Evolutionary conservation across 2,797 vertebrate species (phyloP).

Genomic region (Gadopsis bispinosus): DNA sequence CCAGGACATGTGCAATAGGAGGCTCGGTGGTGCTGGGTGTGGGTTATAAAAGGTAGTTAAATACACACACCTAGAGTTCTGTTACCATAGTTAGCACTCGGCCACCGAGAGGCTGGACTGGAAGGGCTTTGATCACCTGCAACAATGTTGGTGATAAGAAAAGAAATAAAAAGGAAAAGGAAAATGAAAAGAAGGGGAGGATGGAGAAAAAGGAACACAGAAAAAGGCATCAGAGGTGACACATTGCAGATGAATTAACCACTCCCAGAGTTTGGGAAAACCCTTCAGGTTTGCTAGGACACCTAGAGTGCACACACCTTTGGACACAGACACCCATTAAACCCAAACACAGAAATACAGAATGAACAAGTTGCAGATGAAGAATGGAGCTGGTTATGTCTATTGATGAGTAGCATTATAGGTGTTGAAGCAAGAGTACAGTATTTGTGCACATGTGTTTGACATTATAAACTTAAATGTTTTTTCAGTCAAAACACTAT

Average conservation of each 20-base stretch:
- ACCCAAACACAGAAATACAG: constrained; percentile 20
- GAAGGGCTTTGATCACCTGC: constrained; percentile 88
- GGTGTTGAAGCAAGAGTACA: constrained; percentile 7
- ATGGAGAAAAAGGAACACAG: constrained; percentile 59
- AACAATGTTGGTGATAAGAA: constrained; percentile 70
- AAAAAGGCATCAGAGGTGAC: constrained; percentile 77
- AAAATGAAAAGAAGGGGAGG: constrained; percentile 46
- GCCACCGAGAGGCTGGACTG: constrained; percentile 87
- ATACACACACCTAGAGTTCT: constrained; percentile 82
- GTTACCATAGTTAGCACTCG: constrained; percentile 88
- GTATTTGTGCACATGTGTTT: not conserved
- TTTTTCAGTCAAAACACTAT: not conserved
- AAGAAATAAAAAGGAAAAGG: too few species aligned
- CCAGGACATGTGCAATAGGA: constrained; percentile 59
- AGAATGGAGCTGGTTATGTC: constrained; percentile 20
- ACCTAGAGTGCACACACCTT: constrained; percentile 6
- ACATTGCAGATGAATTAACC: constrained; percentile 70
- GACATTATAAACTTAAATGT: not conserved
- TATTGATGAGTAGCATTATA: constrained; percentile 13
- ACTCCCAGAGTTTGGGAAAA: constrained; percentile 61
- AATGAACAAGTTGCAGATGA: constrained; percentile 18
- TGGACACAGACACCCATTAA: constrained; percentile 5
- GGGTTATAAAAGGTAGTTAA: constrained; percentile 56
- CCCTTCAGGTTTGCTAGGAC: constrained; percentile 19
- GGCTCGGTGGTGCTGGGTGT: constrained; percentile 42